These are phyloP conservation scores for Bugulina stolonifera DNA, from an alignment of 2,888 invertebrate genomes.

Conservation along the genomic window DNA sequence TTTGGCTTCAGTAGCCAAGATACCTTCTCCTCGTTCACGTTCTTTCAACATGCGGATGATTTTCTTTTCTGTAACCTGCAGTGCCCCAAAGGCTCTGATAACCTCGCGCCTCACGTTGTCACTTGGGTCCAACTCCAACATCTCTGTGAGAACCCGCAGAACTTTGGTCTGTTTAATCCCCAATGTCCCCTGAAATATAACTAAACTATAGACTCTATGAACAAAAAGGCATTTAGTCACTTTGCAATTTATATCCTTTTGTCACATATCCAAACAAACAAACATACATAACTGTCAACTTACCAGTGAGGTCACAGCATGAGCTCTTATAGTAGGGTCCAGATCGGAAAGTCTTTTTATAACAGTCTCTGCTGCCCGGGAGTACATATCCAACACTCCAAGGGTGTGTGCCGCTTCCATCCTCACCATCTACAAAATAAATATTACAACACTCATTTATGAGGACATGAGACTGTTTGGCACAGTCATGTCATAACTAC, in stretches of 20 bases:
- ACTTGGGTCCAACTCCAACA: conserved; percentile 49
- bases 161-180: conserved; percentile 49
- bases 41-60: conserved; percentile 41
- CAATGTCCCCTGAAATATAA: conserved; percentile 47
- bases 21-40: conserved; percentile 43
- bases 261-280: too few species aligned
- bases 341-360: conserved; percentile 44
- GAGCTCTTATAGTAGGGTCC: conserved; percentile 43
- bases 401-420: conserved; percentile 44
- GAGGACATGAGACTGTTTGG: too few species aligned
- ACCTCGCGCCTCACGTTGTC: conserved; percentile 49
- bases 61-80: conserved; percentile 39
- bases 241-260: too few species aligned
- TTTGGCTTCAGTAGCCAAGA: conserved; percentile 42
- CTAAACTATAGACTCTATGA: too few species aligned
- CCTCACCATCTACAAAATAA: conserved; percentile 44
- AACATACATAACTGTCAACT: conserved; percentile 29
- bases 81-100: conserved; percentile 40
- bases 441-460: too few species aligned
- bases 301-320: conserved; percentile 49
- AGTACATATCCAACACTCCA: conserved; percentile 47
- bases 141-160: conserved; percentile 44
- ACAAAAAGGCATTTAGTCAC: too few species aligned
- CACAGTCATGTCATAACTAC: too few species aligned
- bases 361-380: conserved; percentile 44